phyloP scores from a whole-genome alignment of 1,140 invertebrate species.

The Rhizoglyphus robini region DNA sequence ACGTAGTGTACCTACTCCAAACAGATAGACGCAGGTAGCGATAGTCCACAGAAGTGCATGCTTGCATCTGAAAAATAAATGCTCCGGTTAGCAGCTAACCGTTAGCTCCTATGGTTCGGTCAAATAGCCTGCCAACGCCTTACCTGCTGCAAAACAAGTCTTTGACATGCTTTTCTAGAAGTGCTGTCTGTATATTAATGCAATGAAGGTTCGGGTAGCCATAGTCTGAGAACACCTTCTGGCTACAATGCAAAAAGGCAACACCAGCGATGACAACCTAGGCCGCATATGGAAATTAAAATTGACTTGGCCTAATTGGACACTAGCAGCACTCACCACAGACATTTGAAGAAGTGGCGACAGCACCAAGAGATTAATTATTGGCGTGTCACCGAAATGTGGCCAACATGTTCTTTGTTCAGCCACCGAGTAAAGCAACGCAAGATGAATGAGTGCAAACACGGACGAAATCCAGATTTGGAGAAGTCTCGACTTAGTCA shows the following conservation, averaged over 20 bases:
- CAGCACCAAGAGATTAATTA: not conserved
- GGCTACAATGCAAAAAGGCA: not conserved
- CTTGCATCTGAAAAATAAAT: not conserved
- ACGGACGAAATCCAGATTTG: not conserved
- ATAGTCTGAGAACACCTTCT: constrained; percentile 1
- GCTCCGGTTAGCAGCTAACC: too few relatives aligned
- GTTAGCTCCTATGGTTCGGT: not conserved
- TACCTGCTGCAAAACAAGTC: not conserved
- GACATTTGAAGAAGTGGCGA: not conserved
- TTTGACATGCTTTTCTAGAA: constrained; percentile 12
- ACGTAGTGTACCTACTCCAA: not conserved
- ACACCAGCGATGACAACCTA: not conserved
- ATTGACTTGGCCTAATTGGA: not conserved
- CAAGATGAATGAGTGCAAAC: not conserved
- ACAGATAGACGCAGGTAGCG: not conserved
- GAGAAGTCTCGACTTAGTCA: not conserved
- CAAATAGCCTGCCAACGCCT: not conserved
- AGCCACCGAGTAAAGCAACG: not conserved
- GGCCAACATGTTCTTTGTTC: not conserved
- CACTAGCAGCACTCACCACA: not conserved
- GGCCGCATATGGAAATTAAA: not conserved
- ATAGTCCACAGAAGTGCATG: not conserved
- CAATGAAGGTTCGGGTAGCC: not conserved
- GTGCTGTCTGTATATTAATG: not conserved
- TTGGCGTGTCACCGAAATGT: not conserved